These are phyloP conservation scores for Apotomis turbidana DNA, from an alignment of 2,888 invertebrate species.

Conservation along the genomic window DNA sequence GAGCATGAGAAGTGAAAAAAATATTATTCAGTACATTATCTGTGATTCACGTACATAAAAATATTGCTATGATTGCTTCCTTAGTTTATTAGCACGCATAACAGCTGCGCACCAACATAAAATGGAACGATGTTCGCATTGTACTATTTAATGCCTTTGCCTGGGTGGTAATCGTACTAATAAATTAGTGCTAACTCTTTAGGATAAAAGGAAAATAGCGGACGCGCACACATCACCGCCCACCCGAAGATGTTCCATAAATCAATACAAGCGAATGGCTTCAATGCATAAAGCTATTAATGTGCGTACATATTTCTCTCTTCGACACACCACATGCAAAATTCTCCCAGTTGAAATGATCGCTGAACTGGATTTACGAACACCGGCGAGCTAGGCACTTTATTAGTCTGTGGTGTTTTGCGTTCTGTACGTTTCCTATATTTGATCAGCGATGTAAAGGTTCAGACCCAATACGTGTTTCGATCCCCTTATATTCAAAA, in stretches of 20 bases:
- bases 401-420: constrained; percentile 45
- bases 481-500: constrained; percentile 64
- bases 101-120: constrained; percentile 21
- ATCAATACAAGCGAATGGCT: constrained; percentile 69
- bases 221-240: constrained; percentile 65
- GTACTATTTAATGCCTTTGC: constrained; percentile 41
- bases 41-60: constrained; percentile 19
- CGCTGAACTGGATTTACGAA: constrained; percentile 18
- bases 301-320: constrained; percentile 47
- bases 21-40: constrained; percentile 1
- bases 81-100: constrained; percentile 4
- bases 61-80: constrained; percentile 18
- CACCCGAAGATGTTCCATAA: constrained; percentile 63
- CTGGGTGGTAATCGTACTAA: constrained; percentile 42
- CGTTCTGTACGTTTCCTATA: constrained; percentile 36
- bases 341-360: constrained; percentile 25
- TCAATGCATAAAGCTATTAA: constrained; percentile 65
- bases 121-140: constrained; percentile 35
- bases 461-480: constrained; percentile 58
- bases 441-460: constrained; percentile 47
- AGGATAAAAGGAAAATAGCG: constrained; percentile 55
- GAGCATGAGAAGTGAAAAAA: too few relatives aligned
- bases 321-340: constrained; percentile 43
- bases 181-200: constrained; percentile 43
- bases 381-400: neutral